phyloP scores from a whole-genome alignment of 2,797 vertebrate species.

The Poecile montanus region DNA sequence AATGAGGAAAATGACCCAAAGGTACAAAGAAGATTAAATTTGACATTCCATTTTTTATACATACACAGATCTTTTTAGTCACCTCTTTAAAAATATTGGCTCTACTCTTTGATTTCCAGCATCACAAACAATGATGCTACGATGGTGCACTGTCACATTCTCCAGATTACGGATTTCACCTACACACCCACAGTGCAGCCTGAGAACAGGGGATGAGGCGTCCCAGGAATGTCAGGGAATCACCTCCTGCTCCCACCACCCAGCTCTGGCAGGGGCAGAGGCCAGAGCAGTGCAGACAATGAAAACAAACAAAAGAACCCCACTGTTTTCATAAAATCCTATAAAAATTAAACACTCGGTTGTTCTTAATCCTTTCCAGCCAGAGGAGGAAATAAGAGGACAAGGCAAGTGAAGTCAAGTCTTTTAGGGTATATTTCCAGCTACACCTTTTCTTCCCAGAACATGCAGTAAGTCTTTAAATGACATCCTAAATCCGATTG shows the following conservation, averaged over 20 bases:
- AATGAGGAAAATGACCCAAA: not conserved
- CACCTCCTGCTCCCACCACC: not conserved
- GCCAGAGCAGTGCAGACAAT: rapidly evolving
- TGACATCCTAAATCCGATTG: not conserved
- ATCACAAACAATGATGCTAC: rapidly evolving
- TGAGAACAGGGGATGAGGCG: not conserved
- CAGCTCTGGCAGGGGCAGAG: not conserved
- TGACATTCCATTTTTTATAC: not conserved
- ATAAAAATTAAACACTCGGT: not conserved
- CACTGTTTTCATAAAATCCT: not conserved
- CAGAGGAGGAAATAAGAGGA: not conserved
- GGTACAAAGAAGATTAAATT: not conserved
- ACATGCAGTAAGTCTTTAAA: not conserved
- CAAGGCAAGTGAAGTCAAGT: not conserved
- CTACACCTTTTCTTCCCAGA: not conserved
- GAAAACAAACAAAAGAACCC: not conserved
- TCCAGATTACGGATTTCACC: not conserved
- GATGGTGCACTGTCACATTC: rapidly evolving
- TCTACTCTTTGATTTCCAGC: not conserved
- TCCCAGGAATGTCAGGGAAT: not conserved
- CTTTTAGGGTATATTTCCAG: not conserved
- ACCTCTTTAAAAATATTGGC: not conserved
- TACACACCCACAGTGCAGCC: not conserved
- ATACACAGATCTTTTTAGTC: not conserved
- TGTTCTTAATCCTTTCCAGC: not conserved